phyloP scores from a whole-genome alignment of 1,140 invertebrate genomes.

The Papilio polytes region DNA sequence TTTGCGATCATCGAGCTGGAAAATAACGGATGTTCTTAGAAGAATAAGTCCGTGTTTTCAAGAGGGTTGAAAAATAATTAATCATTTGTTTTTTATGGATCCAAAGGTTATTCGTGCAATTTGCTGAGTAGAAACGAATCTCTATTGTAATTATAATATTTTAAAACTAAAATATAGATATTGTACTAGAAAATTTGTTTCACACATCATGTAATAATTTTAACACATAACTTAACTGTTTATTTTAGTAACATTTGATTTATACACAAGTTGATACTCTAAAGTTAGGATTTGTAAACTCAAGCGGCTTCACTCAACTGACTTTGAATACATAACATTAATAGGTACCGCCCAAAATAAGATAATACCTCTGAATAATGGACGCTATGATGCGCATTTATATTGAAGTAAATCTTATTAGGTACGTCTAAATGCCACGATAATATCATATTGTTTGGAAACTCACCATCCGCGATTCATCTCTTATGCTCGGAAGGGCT shows the following conservation, averaged over 20 bases:
- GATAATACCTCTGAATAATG: constrained; percentile 80
- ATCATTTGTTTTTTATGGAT: constrained; percentile 78
- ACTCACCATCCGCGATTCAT: constrained; percentile 76
- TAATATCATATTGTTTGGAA: constrained; percentile 83
- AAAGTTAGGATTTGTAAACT: constrained; percentile 1
- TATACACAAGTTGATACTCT: neutral
- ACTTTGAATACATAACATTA: constrained; percentile 42
- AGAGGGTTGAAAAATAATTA: constrained; percentile 81
- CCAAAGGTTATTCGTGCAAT: constrained; percentile 77
- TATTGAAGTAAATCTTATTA: constrained; percentile 83
- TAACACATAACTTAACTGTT: neutral
- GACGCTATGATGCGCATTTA: constrained; percentile 79
- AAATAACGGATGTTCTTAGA: constrained; percentile 83
- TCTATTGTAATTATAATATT: constrained; percentile 57
- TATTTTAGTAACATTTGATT: neutral
- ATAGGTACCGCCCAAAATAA: constrained; percentile 62
- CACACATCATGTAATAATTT: neutral
- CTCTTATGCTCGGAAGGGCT: constrained; percentile 78
- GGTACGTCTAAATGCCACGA: constrained; percentile 78
- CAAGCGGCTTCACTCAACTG: constrained; percentile 31
- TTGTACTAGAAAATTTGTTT: neutral
- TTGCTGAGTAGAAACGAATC: constrained; percentile 72
- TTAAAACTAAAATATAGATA: neutral
- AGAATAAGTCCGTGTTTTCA: constrained; percentile 81
- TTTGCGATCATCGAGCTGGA: constrained; percentile 78